These are phyloP conservation scores for Digitonthophagus gazella DNA, from an alignment of 2,888 invertebrate genomes.

Conservation along the genomic window DNA sequence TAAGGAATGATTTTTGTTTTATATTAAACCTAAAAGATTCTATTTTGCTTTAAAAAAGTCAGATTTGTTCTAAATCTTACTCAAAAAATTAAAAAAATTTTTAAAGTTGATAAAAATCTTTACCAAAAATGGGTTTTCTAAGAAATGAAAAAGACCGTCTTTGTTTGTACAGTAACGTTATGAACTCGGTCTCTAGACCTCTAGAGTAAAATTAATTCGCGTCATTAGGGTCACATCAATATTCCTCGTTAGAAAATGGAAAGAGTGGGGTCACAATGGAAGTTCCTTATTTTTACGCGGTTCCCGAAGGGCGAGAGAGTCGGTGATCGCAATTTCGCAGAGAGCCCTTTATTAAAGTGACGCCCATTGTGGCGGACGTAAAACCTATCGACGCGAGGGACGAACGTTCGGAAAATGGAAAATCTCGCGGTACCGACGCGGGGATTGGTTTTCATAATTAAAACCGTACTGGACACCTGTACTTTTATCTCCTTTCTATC, in stretches of 20 bases:
- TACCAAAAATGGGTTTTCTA: too few species aligned
- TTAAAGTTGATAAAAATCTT: too few species aligned
- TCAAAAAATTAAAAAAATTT: too few species aligned
- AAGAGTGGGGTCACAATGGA: neutral
- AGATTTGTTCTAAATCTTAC: too few species aligned
- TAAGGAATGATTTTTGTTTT: too few species aligned
- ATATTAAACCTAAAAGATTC: too few species aligned
- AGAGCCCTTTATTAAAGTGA: constrained; percentile 15
- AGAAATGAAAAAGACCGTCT: too few species aligned
- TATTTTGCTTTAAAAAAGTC: too few species aligned
- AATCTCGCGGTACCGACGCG: constrained; percentile 5
- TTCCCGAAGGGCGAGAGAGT: neutral
- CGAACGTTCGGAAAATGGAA: constrained; percentile 11
- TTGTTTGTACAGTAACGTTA: too few species aligned
- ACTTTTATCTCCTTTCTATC: neutral
- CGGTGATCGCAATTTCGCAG: constrained; percentile 15
- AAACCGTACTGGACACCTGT: constrained; percentile 12
- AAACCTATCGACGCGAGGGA: constrained; percentile 8
- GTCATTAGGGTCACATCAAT: constrained; percentile 29
- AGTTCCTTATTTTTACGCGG: neutral
- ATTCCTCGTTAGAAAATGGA: constrained; percentile 18
- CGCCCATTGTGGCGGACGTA: constrained; percentile 11
- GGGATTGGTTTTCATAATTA: constrained; percentile 15
- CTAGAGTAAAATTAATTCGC: constrained; percentile 29
- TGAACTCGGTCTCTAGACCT: too few species aligned